Evolutionary conservation across 2,888 invertebrate genomes (phyloP).

Genomic region (Schizotus pectinicornis): DNA sequence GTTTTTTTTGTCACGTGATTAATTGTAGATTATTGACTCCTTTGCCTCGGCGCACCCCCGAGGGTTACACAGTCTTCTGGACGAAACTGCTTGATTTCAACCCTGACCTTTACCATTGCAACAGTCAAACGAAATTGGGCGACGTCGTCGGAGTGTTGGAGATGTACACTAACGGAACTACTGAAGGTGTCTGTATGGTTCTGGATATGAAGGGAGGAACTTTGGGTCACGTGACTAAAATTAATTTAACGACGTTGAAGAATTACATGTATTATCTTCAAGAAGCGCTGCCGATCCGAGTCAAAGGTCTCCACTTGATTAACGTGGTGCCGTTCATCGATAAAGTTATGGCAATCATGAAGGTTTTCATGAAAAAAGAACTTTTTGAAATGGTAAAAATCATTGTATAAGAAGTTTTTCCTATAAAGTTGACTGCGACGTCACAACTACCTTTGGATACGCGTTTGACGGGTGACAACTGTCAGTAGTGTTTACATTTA

Average conservation of each 20-base stretch:
- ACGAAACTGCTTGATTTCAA: conserved; percentile 61
- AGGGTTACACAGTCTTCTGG: conserved; percentile 46
- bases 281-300: conserved; percentile 61
- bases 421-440: too few species aligned
- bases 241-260: conserved; percentile 69
- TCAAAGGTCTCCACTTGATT: conserved; percentile 60
- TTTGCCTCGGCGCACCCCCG: conserved; percentile 35
- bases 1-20: conserved; percentile 60
- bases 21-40: conserved; percentile 24
- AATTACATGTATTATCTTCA: conserved; percentile 73
- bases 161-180: conserved; percentile 62
- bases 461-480: too few species aligned
- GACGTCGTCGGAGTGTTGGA: conserved; percentile 68
- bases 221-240: conserved; percentile 68
- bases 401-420: too few species aligned
- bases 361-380: conserved; percentile 63
- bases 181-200: conserved; percentile 66
- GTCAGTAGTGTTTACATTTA: too few species aligned
- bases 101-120: conserved; percentile 65
- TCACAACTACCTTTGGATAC: too few species aligned
- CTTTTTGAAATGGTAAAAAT: conserved; percentile 44
- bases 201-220: conserved; percentile 68
- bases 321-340: conserved; percentile 60
- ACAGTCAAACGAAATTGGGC: conserved; percentile 60
- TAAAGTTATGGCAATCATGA: conserved; percentile 59